Percentiles rank a stretch among this genome's conserved stretches.
These are phyloP conservation scores for Xyrauchen texanus DNA, from an alignment of 2,113 vertebrate genomes.

Conservation along the genomic window DNA sequence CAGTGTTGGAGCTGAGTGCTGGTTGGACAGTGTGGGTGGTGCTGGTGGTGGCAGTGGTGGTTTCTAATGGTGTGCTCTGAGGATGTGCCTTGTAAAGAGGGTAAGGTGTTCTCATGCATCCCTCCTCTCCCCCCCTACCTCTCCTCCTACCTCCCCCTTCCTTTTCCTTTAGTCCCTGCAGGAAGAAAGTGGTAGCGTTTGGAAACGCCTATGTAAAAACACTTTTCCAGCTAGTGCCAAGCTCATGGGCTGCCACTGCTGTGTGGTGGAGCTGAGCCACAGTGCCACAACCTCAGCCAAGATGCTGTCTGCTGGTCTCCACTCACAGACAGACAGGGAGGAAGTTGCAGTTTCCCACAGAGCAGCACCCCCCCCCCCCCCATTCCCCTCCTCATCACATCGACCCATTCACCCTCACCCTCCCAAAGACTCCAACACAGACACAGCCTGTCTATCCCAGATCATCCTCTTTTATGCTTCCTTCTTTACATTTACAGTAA, in stretches of 20 bases:
- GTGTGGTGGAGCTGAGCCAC: conserved; percentile 49
- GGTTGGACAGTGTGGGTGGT: conserved; percentile 59
- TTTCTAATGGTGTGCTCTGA: conserved; percentile 65
- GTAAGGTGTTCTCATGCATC: conserved; percentile 80
- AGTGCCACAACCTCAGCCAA: conserved; percentile 55
- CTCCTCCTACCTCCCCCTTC: conserved; percentile 43
- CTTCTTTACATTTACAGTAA: conserved; percentile 16
- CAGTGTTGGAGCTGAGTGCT: conserved; percentile 67
- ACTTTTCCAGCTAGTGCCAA: conserved; percentile 52
- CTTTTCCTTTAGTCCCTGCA: conserved; percentile 42
- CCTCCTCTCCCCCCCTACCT: conserved; percentile 54
- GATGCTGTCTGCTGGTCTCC: conserved; percentile 47
- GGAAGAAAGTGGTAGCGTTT: conserved; percentile 58
- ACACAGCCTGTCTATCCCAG: conserved; percentile 29
- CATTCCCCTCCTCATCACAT: conserved; percentile 47
- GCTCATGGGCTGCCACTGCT: conserved; percentile 46
- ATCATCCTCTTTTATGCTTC: conserved; percentile 42
- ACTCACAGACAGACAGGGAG: conserved; percentile 61
- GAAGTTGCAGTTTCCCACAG: conserved; percentile 68
- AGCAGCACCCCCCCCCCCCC: conserved; percentile 51
- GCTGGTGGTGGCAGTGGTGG: conserved; percentile 58
- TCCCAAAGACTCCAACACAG: neutral
- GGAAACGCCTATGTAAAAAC: conserved; percentile 59
- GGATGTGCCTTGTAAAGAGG: conserved; percentile 68
- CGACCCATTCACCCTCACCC: conserved; percentile 1